Evolutionary conservation across 1,140 invertebrate genomes (phyloP).

Genomic region (Caenorhabditis tropicalis): DNA sequence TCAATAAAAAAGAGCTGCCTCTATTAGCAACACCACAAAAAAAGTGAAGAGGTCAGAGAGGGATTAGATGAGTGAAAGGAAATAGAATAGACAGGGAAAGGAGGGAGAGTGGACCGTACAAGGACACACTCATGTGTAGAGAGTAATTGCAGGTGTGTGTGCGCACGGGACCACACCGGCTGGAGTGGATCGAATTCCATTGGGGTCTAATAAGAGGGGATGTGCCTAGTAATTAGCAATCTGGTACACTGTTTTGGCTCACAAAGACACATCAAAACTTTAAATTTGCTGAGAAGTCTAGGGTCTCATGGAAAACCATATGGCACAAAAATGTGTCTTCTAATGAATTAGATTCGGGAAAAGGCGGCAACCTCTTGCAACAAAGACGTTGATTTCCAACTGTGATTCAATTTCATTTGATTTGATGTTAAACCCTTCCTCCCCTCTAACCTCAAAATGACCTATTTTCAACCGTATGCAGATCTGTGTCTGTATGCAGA

Average conservation of each 20-base stretch:
- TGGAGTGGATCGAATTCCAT: constrained; percentile 3
- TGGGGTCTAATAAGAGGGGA: neutral
- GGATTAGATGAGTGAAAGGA: constrained; percentile 40
- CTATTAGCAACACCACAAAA: neutral
- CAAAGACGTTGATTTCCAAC: constrained; percentile 5
- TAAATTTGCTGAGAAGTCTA: too few species aligned
- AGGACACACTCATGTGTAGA: constrained; percentile 6
- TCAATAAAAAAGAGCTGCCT: neutral
- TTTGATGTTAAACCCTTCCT: neutral
- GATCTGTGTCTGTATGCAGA: neutral
- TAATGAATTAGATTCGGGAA: neutral
- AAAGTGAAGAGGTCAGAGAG: neutral
- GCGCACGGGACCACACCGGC: neutral
- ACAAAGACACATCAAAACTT: too few species aligned
- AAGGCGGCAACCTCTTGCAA: neutral
- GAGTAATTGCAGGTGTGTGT: constrained; percentile 41
- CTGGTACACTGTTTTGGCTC: too few species aligned
- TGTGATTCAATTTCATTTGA: constrained; percentile 37
- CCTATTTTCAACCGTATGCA: constrained; percentile 25
- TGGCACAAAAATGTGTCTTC: neutral
- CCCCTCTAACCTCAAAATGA: constrained; percentile 27
- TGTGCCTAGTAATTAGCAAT: too few species aligned
- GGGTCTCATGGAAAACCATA: neutral
- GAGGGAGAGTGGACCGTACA: constrained; percentile 27
- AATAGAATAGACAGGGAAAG: neutral